Evolutionary conservation across 2,113 vertebrate genomes (phyloP), one percentile per base, ranked within the genome.

Genomic region (Corythornis cristatus): DNA sequence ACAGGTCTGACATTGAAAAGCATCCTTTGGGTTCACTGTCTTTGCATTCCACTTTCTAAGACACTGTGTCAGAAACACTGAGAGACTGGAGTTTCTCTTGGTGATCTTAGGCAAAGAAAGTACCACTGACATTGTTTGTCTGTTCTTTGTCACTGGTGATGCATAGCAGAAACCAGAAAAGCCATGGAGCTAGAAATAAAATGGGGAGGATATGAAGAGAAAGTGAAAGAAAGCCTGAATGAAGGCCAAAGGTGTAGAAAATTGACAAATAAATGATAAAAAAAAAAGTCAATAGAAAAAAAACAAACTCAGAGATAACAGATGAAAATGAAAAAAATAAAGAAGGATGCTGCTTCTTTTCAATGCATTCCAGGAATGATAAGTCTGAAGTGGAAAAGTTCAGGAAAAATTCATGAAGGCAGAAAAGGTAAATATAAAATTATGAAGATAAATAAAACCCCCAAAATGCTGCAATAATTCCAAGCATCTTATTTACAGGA

Each of bases 401-500:
- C 62, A 86, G 62, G 50, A 51, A 80, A 80, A 65, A 68, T 29
- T 16, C 11, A 45, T 29, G 21, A 90, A 77, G 48, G 18, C 22
- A 81, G n/a, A 61, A 75, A 88, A 81, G 86, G 5, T 50, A 79
- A 42, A 3, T 13, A 23, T 53, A 84, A 90, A 93, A 80, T 70
- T 7, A 71, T 11, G 7, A 79, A 86, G 70, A 89, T 78, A 90
- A 93, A 82, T 90, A 93, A 82, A 93, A 20, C 9, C 21, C 57
- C 62, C 25, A 50, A 65, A 93, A 72, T 0, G 2, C 5, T 72
- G 20, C 48, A 62, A 84, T 87, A 76, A 87, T 87, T 77, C 50
- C 78, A 85, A 85, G 43, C 62, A 83, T 80, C 28, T 79, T 86
- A 89, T 90, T 93, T 89, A 90, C 67, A 73, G 62, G 22, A 62